Base-by-base conservation (phyloP, 2,113 vertebrate species). In the Eupsittula cactorum region DNA sequence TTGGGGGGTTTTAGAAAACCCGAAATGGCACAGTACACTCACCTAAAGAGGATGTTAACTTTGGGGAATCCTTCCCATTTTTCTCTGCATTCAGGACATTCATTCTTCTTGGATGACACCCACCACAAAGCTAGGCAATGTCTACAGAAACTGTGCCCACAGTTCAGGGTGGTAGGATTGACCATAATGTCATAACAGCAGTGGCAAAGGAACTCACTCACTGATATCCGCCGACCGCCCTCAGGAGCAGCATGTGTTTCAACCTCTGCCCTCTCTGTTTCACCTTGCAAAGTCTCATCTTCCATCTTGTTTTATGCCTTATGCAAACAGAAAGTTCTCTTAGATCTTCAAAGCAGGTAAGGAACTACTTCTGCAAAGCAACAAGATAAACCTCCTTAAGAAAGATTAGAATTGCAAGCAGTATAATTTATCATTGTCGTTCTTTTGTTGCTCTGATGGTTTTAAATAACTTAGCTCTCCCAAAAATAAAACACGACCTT, bases 61-160 rank as follows among this genome's bases (percentile, higher is more conserved):
- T 98, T 99, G 42, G 99, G 99, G 97, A 99, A 99, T 24, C 99
- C 99, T 97, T 99, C 98, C 99, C 99, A 99, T 86, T 98, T 99
- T 94, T 99, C 98, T 80, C 99, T 96, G 95, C 99, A 99, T 95
- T 99, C 99, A 0, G 99, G 99, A 89, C 99, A 99, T 91, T 99
- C 99, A 4, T 98, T 99, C 95, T 99, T 99, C 93, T 98, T 98
- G 15, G 99, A 99, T 0, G 99, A 99, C 7, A 97, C 97, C 99
- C 99, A 99, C 99, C 99, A 99, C 31, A 98, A 95, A 13, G 99
- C 99, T 29, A 99, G 97, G 95, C 99, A 99, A 86, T 99, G 99
- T 44, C 99, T 98, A 75, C 99, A 99, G 97, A 99, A 99, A 93
- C 98, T 99, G n/a, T 99, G 99, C 19, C 99, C 99, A 18, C 99